phyloP scores from a whole-genome alignment of 2,888 invertebrate genomes.

The Synanthedon vespiformis region DNA sequence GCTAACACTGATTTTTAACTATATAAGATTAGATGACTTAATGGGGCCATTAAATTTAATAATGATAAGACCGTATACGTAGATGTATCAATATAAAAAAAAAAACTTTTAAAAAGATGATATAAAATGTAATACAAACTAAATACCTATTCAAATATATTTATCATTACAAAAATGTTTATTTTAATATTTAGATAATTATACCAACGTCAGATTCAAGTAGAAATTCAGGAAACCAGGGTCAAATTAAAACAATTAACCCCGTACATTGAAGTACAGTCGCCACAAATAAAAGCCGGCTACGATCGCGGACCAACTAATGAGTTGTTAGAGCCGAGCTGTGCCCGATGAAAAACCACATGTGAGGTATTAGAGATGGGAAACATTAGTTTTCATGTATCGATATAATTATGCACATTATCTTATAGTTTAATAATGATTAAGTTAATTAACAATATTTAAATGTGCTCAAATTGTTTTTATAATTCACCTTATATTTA shows the following conservation, averaged over 20 bases:
- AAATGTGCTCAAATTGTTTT: no score
- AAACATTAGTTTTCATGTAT: slow-evolving; percentile 3
- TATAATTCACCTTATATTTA: no score
- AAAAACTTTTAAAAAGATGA: no score
- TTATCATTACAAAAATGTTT: no score
- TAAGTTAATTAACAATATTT: neutral
- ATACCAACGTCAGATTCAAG: neutral
- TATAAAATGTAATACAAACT: no score
- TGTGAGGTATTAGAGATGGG: slow-evolving; percentile 26
- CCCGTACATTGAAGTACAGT: slow-evolving; percentile 21
- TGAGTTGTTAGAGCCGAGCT: slow-evolving; percentile 49
- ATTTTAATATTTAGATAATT: neutral
- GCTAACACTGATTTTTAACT: no score
- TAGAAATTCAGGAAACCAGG: slow-evolving; percentile 5
- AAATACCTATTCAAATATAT: no score
- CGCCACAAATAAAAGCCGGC: slow-evolving; percentile 40
- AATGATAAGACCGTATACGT: no score
- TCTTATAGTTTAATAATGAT: no score
- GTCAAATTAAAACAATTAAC: slow-evolving; percentile 57
- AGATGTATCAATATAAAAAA: no score
- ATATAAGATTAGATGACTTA: no score
- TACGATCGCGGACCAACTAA: slow-evolving; percentile 38
- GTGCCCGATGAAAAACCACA: slow-evolving; percentile 46
- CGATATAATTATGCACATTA: neutral
- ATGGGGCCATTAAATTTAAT: no score